phyloP scores from a whole-genome alignment of 2,888 invertebrate species.

The Zaprionus bogoriensis region DNA sequence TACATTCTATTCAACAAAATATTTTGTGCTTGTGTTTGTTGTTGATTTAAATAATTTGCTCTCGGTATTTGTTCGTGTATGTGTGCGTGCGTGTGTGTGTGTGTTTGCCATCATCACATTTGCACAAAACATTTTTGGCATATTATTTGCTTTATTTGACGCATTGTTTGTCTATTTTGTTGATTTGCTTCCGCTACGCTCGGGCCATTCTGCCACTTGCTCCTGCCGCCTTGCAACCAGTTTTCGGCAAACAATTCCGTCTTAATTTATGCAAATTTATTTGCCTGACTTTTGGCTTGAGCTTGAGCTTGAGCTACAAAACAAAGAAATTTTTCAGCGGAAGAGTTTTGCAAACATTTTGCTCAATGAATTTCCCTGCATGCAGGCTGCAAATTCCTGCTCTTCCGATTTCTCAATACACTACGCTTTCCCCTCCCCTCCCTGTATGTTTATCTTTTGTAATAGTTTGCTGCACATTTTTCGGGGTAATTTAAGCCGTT shows the following conservation, averaged over 20 bases:
- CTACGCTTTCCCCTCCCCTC: neutral
- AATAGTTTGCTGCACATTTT: slow-evolving; percentile 25
- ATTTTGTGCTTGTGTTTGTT: slow-evolving; percentile 49
- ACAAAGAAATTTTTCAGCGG: slow-evolving; percentile 28
- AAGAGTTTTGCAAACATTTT: slow-evolving; percentile 10
- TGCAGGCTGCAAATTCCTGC: neutral
- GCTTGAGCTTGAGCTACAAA: slow-evolving; percentile 9
- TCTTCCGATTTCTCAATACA: neutral
- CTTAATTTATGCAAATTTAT: slow-evolving; percentile 72
- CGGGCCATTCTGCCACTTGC: neutral
- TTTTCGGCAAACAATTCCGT: slow-evolving; percentile 51
- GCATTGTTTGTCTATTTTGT: slow-evolving; percentile 41
- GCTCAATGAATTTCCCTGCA: neutral
- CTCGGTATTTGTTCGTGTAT: slow-evolving; percentile 15
- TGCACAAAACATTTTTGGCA: slow-evolving; percentile 38
- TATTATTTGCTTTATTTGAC: slow-evolving; percentile 47
- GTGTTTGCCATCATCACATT: slow-evolving; percentile 20
- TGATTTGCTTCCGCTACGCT: slow-evolving; percentile 20
- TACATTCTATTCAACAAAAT: slow-evolving; percentile 67
- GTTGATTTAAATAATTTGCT: slow-evolving; percentile 73
- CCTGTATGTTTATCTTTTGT: neutral
- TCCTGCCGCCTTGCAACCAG: neutral
- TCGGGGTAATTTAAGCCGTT: slow-evolving; percentile 28
- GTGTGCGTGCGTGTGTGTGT: slow-evolving; percentile 26
- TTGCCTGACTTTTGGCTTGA: slow-evolving; percentile 24